Evolutionary conservation across 2,113 vertebrate genomes (phyloP), one percentile per base, ranked within the genome.

Genomic region (Felis chaus): DNA sequence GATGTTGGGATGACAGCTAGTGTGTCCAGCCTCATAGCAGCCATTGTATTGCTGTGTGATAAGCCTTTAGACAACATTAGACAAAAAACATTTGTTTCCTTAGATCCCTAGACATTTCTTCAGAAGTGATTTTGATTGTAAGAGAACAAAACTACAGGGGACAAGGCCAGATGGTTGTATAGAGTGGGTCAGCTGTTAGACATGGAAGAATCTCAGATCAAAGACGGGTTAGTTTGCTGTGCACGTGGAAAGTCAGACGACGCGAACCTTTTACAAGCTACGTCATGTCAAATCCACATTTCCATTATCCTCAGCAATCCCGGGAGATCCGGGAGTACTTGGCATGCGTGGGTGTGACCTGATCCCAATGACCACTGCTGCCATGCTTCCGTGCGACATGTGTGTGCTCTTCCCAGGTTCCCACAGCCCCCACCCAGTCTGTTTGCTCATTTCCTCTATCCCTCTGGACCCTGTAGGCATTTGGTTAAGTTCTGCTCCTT

Each of bases 391-490:
- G 0, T 8, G 8, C 27, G 27, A 9, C 39, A 1, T 36, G 8
- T 8, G 0, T 0, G 1, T 3, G 23, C 4, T 18, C 5, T 16
- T 15, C 36, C 36, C 1, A 5, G 2, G 31, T 68, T 45, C 12
- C 6, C 73, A 16, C 4, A 9, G 12, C 50, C 8, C 14, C 19
- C 13, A 3, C 4, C 25, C 29, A 8, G 25, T 84, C 41, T 10
- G 18, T 84, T 89, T 82, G 1, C 82, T 82, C 8, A 31, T 19
- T 31, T 0, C 0, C 0, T 0, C 33, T 7, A 0, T 29, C 31
- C 27, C 18, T 80, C 36, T 48, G 39, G 36, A 33, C 14, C 13
- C 55, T 14, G 36, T 15, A 71, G 68, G 23, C 12, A 15, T 19
- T 45, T 41, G 71, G 3, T 50, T 29, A 31, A 23, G 27, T 36